Base-by-base conservation (phyloP, 2,113 vertebrate genomes). In the Dendropsophus ebraccatus region DNA sequence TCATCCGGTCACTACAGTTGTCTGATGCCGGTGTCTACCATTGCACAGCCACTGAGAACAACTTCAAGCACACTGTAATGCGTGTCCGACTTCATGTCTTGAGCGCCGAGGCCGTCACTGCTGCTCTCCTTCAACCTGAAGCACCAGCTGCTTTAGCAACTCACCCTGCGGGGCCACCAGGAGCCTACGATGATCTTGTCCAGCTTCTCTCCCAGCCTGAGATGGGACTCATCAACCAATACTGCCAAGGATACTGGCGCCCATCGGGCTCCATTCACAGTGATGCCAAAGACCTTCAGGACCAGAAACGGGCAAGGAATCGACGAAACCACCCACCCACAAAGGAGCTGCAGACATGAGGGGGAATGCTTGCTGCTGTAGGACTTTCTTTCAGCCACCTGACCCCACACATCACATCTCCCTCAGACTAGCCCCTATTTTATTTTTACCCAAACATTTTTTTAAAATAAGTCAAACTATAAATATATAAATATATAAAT, bases 231-330 rank as follows among this genome's bases (percentile, higher is more conserved):
- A 97, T 99, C 93, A 97, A 99, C 93, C 97, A 99, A 92, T 99
- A 99, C 94, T 99, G 97, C 94, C 97, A 98, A 92, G 97, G 97
- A 88, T 99, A 98, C 93, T 98, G 97, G 97, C 95, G 96, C 90
- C 95, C 95, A 1, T 94, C 92, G 0, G 95, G 96, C 0, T 88
- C 92, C 41, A 90, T 90, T 89, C 90, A 94, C 16, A 93, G 93
- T 2, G 96, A 97, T 87, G 91, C 96, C 90, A 97, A 97, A 88
- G 97, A 99, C 91, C 92, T 95, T 88, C 97, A 97, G 89, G 97
- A 99, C 86, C 95, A 97, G 93, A 99, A 97, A 93, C 99, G 99
- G 87, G 96, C 97, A 12, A 96, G 98, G 30, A 99, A 97, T 90
- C 96, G 98, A 81, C 96, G 98, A 90, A 97, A 99, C 94, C 97